Evolutionary conservation across 2,113 vertebrate species (phyloP).

Genomic region (Spea multiplicata): DNA sequence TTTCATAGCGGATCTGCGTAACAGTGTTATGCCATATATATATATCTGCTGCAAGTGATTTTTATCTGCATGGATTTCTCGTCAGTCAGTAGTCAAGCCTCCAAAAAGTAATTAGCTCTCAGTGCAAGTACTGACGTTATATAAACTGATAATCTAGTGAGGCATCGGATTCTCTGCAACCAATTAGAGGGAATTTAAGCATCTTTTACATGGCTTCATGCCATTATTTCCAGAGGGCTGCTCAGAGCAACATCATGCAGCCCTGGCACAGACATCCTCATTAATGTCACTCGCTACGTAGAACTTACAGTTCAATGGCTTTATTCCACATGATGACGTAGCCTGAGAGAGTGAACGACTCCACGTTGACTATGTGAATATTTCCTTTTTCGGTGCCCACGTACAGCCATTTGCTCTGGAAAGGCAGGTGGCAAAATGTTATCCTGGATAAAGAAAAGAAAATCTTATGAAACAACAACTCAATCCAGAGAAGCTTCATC

Average conservation of each 20-base stretch:
- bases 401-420: slow-evolving; percentile 99
- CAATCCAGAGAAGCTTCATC: not conserved
- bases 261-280: slow-evolving; percentile 40
- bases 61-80: slow-evolving; percentile 38
- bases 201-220: slow-evolving; percentile 38
- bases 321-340: slow-evolving; percentile 99
- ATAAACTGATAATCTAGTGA: slow-evolving; percentile 45
- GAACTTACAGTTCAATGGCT: slow-evolving; percentile 99
- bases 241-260: slow-evolving; percentile 34
- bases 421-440: slow-evolving; percentile 98
- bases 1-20: slow-evolving; percentile 7
- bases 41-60: slow-evolving; percentile 23
- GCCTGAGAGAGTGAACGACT: slow-evolving; percentile 98
- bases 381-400: slow-evolving; percentile 97
- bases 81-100: slow-evolving; percentile 35
- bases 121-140: slow-evolving; percentile 40
- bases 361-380: slow-evolving; percentile 98
- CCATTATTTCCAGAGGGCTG: slow-evolving; percentile 31
- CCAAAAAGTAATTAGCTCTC: slow-evolving; percentile 45
- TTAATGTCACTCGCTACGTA: slow-evolving; percentile 41
- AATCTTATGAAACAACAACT: not conserved
- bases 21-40: slow-evolving; percentile 20
- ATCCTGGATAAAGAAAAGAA: slow-evolving; percentile 75
- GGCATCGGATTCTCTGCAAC: slow-evolving; percentile 42
- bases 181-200: slow-evolving; percentile 42